These are phyloP conservation scores for Acleris holmiana DNA, from an alignment of 2,888 invertebrate species.

Conservation along the genomic window DNA sequence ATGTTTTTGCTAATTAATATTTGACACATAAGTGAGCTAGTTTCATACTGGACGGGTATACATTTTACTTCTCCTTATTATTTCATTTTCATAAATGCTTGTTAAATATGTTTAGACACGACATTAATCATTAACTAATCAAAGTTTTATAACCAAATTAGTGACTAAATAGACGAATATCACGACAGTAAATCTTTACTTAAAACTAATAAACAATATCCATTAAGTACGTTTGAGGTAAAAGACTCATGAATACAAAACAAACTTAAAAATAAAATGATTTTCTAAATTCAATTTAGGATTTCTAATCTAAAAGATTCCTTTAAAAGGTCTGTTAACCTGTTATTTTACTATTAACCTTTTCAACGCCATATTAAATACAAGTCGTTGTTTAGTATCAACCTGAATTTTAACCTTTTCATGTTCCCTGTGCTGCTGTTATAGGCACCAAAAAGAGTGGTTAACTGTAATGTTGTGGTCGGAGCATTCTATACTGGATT, in stretches of 20 bases:
- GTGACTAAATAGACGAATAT: conserved; percentile 29
- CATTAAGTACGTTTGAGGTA: conserved; percentile 36
- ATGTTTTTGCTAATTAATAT: conserved; percentile 1
- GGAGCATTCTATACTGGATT: no score
- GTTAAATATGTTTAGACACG: conserved; percentile 17
- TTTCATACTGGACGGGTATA: conserved; percentile 3
- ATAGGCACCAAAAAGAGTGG: no score
- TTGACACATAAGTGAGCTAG: conserved; percentile 14
- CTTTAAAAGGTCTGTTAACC: no score
- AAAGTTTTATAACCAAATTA: conserved; percentile 25
- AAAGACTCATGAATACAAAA: neutral
- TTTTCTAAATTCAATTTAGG: no score
- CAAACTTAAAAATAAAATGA: neutral
- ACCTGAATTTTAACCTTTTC: no score
- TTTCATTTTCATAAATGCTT: conserved; percentile 17
- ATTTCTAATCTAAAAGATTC: no score
- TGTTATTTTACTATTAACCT: no score
- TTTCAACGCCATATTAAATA: no score
- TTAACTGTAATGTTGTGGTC: no score
- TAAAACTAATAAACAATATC: conserved; percentile 23
- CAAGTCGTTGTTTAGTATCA: no score
- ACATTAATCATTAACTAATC: conserved; percentile 7
- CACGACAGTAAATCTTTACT: conserved; percentile 33
- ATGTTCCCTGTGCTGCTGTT: no score
- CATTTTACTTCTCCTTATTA: no score